Base-by-base conservation (phyloP, 2,113 vertebrate genomes). In the Leucoraja erinaceus region DNA sequence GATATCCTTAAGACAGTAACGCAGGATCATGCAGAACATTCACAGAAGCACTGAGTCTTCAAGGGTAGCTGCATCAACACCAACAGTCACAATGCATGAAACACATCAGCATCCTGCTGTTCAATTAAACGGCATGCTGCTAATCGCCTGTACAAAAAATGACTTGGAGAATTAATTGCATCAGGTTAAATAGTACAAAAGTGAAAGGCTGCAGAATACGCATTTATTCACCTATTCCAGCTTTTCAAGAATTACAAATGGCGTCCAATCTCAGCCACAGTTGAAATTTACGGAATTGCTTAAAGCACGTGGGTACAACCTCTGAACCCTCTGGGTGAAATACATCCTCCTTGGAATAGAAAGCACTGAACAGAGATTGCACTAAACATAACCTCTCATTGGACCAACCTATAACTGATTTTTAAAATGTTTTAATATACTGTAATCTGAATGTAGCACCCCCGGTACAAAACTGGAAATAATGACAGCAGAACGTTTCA, bases 1-100 rank as follows among this genome's bases (percentile, higher is more conserved):
- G 66, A 91, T 72, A 72, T 91, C 66, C 72, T 91, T 70, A 63
- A 63, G 68, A 25, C 90, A 91, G 90, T 72, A 91, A 74, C 38
- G 68, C 20, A 91, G 90, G 66, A 91, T 91, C 68, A 91, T 91
- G 66, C 90, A 70, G 68, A 91, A 70, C 31, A 90, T 91, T 88
- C 59, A 88, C n/a, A 74, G 66, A 91, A 91, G 70, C 90, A 91
- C 66, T 5, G 38, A 54, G 9, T 47, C 33, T 66, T 91, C 31
- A 47, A 91, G 22, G 20, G 68, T 72, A 25, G 63, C 63, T 91
- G 88, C 90, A 22, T 72, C 68, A 91, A n/a, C 28, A n/a, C 59
- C 54, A 47, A 90, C 63, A 90, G 31, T 70, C 66, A 47, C 66
- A 38, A 20, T 14, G 68, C 33, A 72, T 28, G 10, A 72, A 91